Percentiles rank a stretch among this genome's conserved stretches.
Conservation (phyloP, 1,140 invertebrate genomes). For the Agrilus planipennis region DNA sequence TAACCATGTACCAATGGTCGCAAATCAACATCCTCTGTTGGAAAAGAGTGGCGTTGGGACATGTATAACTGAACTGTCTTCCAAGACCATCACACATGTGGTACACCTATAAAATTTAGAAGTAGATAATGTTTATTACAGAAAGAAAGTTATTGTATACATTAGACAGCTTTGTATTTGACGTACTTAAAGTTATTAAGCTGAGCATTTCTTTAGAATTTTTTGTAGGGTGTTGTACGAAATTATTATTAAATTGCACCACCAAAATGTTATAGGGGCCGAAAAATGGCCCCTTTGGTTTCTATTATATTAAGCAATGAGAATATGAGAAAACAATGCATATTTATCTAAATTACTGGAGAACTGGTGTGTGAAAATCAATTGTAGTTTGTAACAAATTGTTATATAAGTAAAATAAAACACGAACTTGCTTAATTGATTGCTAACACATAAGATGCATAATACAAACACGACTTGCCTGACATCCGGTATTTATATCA, state of each 20-base stretch:
- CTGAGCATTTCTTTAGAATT: background rate
- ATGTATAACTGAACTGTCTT: constrained; percentile 60
- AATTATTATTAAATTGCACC: background rate
- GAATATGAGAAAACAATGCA: background rate
- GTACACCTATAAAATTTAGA: constrained; percentile 43
- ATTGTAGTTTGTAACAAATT: background rate
- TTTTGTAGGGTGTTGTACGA: background rate
- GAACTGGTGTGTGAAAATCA: background rate
- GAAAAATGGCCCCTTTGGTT: background rate
- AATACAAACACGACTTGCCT: background rate
- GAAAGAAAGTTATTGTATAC: background rate
- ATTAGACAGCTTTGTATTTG: background rate
- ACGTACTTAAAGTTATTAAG: background rate
- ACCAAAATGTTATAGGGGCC: background rate
- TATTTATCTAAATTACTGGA: background rate
- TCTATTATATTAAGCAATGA: background rate
- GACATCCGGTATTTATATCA: constrained; percentile 7
- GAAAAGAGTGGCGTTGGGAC: constrained; percentile 65
- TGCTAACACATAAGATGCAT: background rate
- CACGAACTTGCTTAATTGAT: background rate
- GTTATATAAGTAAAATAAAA: background rate
- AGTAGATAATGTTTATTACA: background rate
- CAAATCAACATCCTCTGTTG: constrained; percentile 68
- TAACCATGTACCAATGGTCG: constrained; percentile 75
- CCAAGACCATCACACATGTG: constrained; percentile 65